These are phyloP conservation scores for Gymnothorax javanicus DNA, from an alignment of 2,797 vertebrate genomes.

Conservation along the genomic window DNA sequence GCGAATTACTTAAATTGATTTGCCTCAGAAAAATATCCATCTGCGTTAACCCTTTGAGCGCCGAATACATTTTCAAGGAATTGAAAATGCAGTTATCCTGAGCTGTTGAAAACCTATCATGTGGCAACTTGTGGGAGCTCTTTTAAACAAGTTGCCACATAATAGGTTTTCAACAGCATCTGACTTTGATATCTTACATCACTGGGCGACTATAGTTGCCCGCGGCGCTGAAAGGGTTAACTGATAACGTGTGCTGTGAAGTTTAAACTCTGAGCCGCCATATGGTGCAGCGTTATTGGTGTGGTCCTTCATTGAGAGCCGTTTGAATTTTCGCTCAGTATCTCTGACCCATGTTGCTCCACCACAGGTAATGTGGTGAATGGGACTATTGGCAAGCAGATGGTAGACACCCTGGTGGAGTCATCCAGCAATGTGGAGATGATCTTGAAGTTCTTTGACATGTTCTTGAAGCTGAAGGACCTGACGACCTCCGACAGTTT, in stretches of 20 bases:
- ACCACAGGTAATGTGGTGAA: conserved; percentile 95
- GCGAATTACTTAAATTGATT: not conserved
- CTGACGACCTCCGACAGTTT: conserved; percentile 94
- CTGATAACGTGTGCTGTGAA: not conserved
- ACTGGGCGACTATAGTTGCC: no score
- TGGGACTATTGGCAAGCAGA: conserved; percentile 98
- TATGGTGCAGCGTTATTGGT: not conserved
- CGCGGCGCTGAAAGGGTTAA: not conserved
- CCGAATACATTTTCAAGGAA: no score
- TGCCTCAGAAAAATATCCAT: not conserved
- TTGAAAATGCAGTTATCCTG: no score
- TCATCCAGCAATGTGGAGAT: conserved; percentile 98
- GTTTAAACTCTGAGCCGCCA: not conserved
- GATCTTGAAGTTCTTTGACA: conserved; percentile 99
- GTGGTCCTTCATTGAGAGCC: not conserved
- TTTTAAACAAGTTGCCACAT: no score
- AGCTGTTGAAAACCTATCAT: no score
- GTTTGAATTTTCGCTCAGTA: conserved; percentile 23
- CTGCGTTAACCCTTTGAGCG: not conserved
- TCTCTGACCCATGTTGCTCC: conserved; percentile 13
- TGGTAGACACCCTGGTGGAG: conserved; percentile 98
- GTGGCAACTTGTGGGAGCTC: no score
- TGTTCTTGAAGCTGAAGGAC: conserved; percentile 99
- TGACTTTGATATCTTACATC: no score
- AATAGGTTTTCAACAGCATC: no score